phyloP scores from a whole-genome alignment of 2,888 invertebrate genomes.

The Melanophora roralis region DNA sequence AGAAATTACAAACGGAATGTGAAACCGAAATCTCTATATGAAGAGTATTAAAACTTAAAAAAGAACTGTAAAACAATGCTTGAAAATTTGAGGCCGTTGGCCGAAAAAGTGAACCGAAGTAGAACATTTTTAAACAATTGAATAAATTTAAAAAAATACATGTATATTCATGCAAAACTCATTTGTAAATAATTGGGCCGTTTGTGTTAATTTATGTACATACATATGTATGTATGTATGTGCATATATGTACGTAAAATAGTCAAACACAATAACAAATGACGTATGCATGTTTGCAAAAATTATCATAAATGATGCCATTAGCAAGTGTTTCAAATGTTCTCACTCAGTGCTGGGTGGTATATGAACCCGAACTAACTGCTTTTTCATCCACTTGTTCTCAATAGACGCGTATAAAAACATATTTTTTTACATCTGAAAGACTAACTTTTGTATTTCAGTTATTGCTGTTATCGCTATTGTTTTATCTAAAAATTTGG shows the following conservation, averaged over 20 bases:
- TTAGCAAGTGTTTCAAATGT: conserved; percentile 29
- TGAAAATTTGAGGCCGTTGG: neutral
- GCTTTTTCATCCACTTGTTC: conserved; percentile 1
- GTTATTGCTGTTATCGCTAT: neutral
- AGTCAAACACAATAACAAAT: too few species aligned
- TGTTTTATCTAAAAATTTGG: neutral
- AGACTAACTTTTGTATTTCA: neutral
- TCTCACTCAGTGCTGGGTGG: conserved; percentile 42
- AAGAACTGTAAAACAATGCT: neutral
- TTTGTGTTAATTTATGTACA: too few species aligned
- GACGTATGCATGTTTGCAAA: neutral
- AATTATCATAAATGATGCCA: conserved; percentile 44
- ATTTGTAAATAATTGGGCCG: neutral
- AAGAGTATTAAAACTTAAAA: too few species aligned
- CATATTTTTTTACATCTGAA: neutral
- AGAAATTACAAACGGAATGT: too few species aligned
- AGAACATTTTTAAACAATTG: conserved; percentile 1
- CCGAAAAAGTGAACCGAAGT: conserved; percentile 16
- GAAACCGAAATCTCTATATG: too few species aligned
- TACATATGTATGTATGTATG: neutral
- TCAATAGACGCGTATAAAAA: neutral
- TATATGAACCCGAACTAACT: conserved; percentile 41
- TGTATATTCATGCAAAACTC: neutral
- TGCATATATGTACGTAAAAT: too few species aligned
- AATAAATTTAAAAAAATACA: neutral